Conservation (phyloP, 2,888 invertebrate genomes). For the Amitus sp. region DNA sequence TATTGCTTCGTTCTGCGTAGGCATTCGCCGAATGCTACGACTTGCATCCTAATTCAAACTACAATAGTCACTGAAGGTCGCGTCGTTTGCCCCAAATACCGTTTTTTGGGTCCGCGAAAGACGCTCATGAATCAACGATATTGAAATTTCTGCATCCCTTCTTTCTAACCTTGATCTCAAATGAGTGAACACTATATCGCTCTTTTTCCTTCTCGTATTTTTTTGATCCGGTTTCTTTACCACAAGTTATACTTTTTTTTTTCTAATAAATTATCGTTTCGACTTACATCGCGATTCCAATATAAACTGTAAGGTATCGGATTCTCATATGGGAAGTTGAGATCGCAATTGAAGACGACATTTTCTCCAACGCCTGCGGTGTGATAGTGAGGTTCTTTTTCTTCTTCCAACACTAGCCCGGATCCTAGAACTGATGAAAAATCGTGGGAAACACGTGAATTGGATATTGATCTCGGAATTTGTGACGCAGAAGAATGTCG, state of each 20-base stretch:
- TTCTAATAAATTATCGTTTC: slow-evolving; percentile 25
- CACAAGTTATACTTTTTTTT: slow-evolving; percentile 12
- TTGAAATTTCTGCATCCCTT: no score
- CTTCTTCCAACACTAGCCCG: slow-evolving; percentile 59
- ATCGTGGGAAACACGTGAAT: neutral
- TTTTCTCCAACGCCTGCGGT: slow-evolving; percentile 81
- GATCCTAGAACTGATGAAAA: slow-evolving; percentile 48
- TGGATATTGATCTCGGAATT: no score
- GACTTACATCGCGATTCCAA: slow-evolving; percentile 90
- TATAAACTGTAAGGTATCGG: slow-evolving; percentile 87
- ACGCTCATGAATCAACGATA: no score
- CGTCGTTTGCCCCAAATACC: no score
- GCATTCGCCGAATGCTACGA: slow-evolving; percentile 29
- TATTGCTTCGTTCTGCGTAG: slow-evolving; percentile 24
- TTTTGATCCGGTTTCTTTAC: no score
- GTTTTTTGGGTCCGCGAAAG: no score
- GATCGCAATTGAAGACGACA: slow-evolving; percentile 83
- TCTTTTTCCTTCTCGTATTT: neutral
- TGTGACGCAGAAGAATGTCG: no score
- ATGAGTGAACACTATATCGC: neutral
- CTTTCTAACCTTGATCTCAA: no score
- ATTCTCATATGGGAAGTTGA: slow-evolving; percentile 88
- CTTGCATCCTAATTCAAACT: slow-evolving; percentile 25
- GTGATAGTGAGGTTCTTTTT: slow-evolving; percentile 63
- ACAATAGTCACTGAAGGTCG: no score